Percentiles rank a stretch among this genome's conserved stretches.
These are phyloP conservation scores for Catotricha subobsoleta DNA, from an alignment of 2,888 invertebrate species.

Conservation along the genomic window DNA sequence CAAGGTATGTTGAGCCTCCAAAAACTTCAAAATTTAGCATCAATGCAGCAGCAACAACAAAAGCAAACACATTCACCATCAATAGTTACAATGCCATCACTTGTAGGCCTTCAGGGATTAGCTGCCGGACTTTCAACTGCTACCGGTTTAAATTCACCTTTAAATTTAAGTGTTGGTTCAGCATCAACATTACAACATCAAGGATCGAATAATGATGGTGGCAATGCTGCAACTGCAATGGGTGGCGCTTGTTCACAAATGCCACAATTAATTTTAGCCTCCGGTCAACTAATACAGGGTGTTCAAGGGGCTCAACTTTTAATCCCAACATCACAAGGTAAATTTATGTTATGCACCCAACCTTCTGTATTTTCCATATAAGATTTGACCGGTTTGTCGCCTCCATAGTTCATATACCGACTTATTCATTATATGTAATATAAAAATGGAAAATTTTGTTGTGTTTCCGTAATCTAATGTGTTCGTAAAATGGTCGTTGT, in stretches of 20 bases:
- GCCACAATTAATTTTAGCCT: slow-evolving; percentile 82
- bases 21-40: slow-evolving; percentile 64
- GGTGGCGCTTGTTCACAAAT: slow-evolving; percentile 31
- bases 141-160: slow-evolving; percentile 57
- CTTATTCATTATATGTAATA: background rate
- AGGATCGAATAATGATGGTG: slow-evolving; percentile 8
- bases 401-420: too few relatives aligned
- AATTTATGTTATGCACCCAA: slow-evolving; percentile 9
- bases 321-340: slow-evolving; percentile 90
- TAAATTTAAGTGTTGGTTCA: slow-evolving; percentile 60
- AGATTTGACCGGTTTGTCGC: background rate
- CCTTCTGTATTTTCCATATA: background rate
- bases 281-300: slow-evolving; percentile 80
- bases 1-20: slow-evolving; percentile 33
- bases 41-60: slow-evolving; percentile 51
- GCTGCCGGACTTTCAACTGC: slow-evolving; percentile 28
- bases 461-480: too few relatives aligned
- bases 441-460: background rate
- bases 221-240: slow-evolving; percentile 15
- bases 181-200: slow-evolving; percentile 21
- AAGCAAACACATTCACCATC: slow-evolving; percentile 36
- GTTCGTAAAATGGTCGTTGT: too few relatives aligned
- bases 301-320: slow-evolving; percentile 86
- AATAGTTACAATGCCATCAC: slow-evolving; percentile 35
- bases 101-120: slow-evolving; percentile 44